Evolutionary conservation across 2,113 vertebrate species (phyloP).

Genomic region (Ardeotis arabs): DNA sequence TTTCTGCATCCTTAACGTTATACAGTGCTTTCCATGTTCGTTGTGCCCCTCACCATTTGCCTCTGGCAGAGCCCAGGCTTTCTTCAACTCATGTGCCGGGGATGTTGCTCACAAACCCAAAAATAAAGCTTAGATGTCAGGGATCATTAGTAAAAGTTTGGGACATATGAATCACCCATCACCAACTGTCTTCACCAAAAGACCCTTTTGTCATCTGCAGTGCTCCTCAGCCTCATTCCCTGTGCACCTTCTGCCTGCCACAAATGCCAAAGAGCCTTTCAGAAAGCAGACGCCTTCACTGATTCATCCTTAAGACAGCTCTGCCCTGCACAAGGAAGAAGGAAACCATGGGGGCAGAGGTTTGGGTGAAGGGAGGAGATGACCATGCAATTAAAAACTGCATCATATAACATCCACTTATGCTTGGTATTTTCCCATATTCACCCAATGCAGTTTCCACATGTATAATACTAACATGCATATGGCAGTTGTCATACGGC

Average conservation of each 20-base stretch:
- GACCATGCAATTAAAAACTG: not conserved
- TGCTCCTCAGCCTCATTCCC: not conserved
- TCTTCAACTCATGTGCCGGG: not conserved
- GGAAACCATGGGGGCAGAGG: not conserved
- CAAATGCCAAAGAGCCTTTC: not conserved
- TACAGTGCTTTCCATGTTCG: not conserved
- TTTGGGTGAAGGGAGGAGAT: not conserved
- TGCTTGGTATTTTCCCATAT: not conserved
- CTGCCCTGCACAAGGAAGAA: not conserved
- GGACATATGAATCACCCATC: not conserved
- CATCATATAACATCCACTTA: not conserved
- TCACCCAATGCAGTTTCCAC: not conserved
- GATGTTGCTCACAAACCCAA: not conserved
- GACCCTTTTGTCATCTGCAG: not conserved
- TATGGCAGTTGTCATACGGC: not conserved
- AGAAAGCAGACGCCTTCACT: not conserved
- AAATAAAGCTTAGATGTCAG: not conserved
- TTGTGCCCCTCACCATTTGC: not conserved
- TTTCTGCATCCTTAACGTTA: not conserved
- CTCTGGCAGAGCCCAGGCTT: not conserved
- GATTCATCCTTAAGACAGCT: not conserved
- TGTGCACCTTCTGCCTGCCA: not conserved
- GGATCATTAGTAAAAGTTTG: not conserved
- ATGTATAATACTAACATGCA: not conserved
- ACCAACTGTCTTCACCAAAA: not conserved